Evolutionary conservation across 2,797 vertebrate species (phyloP).

Genomic region (Premnoplex brunnescens): DNA sequence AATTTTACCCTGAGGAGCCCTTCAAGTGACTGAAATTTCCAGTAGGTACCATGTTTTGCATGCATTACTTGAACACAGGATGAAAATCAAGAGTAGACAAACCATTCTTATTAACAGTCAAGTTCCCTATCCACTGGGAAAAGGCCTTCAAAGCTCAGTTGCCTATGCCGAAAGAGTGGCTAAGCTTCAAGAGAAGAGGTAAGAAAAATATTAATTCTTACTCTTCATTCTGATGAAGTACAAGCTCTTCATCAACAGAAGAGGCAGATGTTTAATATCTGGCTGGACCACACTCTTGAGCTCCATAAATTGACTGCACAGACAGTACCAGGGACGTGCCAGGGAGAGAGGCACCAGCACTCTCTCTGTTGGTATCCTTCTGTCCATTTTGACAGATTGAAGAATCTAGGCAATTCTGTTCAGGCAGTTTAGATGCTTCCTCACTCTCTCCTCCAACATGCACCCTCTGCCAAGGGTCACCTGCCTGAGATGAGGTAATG

Average conservation of each 20-base stretch:
- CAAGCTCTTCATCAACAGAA: neutral
- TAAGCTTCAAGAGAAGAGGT: neutral
- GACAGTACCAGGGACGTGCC: rapidly evolving
- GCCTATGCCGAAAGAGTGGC: neutral
- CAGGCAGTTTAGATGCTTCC: neutral
- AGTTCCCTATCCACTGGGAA: neutral
- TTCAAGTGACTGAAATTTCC: neutral
- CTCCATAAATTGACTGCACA: neutral
- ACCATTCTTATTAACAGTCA: neutral
- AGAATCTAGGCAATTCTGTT: neutral
- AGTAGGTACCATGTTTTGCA: neutral
- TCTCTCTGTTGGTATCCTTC: neutral
- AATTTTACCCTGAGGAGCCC: neutral
- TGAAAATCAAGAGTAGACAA: neutral
- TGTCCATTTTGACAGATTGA: neutral
- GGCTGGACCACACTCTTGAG: neutral
- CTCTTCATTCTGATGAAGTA: neutral
- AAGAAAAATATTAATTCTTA: neutral
- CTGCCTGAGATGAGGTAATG: neutral
- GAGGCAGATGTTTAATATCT: neutral
- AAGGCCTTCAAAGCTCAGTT: neutral
- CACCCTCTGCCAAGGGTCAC: neutral
- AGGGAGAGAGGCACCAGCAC: rapidly evolving
- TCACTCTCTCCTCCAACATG: neutral
- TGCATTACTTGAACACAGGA: neutral